Percentiles rank a stretch among this genome's conserved stretches.
These are phyloP conservation scores for Bucorvus abyssinicus DNA, from an alignment of 2,797 vertebrate species.

Conservation along the genomic window DNA sequence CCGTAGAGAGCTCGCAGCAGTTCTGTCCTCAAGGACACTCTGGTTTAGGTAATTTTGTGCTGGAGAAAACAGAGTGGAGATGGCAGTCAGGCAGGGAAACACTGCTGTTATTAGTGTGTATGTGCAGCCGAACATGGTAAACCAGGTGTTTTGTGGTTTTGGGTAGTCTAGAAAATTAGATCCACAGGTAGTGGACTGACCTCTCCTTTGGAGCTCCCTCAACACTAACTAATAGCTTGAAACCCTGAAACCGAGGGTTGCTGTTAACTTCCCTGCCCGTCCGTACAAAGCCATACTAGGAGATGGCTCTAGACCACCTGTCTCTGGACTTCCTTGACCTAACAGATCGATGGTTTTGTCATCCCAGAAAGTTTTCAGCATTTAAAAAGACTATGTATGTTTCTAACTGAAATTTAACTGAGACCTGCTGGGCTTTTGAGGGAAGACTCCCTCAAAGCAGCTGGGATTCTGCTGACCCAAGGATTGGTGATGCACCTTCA, in stretches of 20 bases:
- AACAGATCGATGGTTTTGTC: fast-evolving
- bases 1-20: neutral
- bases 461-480: neutral
- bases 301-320: neutral
- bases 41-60: slow-evolving; percentile 17
- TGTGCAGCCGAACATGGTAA: neutral
- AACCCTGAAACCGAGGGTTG: neutral
- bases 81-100: neutral
- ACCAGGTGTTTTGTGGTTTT: neutral
- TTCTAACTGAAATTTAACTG: neutral
- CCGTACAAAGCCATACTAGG: neutral
- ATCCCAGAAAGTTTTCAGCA: neutral
- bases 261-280: neutral
- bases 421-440: neutral
- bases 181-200: neutral
- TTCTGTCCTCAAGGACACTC: slow-evolving; percentile 18
- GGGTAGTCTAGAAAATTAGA: neutral
- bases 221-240: neutral
- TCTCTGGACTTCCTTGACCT: neutral
- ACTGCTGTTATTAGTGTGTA: neutral
- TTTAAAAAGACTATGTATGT: neutral
- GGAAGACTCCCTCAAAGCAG: neutral
- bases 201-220: neutral
- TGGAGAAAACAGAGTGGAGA: neutral
- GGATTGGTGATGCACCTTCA: neutral